Evolutionary conservation across 1,140 invertebrate genomes (phyloP).

Genomic region (Liolophura sinensis): DNA sequence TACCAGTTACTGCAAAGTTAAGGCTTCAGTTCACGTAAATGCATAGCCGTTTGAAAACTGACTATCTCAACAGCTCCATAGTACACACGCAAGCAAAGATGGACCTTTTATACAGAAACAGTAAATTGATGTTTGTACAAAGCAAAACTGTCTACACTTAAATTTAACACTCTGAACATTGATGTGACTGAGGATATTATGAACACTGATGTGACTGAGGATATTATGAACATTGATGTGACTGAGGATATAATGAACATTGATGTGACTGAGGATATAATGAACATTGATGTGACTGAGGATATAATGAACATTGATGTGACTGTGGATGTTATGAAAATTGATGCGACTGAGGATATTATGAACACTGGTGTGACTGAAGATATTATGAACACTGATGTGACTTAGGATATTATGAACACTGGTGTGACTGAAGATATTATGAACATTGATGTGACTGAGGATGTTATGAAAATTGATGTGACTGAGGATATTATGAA

Average conservation of each 20-base stretch:
- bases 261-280: not conserved
- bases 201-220: not conserved
- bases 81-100: too few species aligned
- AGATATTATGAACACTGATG: not conserved
- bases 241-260: not conserved
- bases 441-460: not conserved
- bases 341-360: not conserved
- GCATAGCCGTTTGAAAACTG: too few species aligned
- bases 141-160: not conserved
- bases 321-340: not conserved
- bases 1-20: too few species aligned
- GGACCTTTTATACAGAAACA: too few species aligned
- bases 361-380: not conserved
- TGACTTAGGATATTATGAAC: not conserved
- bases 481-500: not conserved
- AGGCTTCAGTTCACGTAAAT: too few species aligned
- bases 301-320: not conserved
- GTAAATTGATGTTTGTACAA: too few species aligned
- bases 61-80: too few species aligned
- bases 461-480: not conserved
- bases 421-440: not conserved
- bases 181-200: not conserved
- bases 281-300: not conserved
- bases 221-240: not conserved
- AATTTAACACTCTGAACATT: not conserved